phyloP scores from a whole-genome alignment of 2,797 vertebrate species.

The Myotis daubentonii region DNA sequence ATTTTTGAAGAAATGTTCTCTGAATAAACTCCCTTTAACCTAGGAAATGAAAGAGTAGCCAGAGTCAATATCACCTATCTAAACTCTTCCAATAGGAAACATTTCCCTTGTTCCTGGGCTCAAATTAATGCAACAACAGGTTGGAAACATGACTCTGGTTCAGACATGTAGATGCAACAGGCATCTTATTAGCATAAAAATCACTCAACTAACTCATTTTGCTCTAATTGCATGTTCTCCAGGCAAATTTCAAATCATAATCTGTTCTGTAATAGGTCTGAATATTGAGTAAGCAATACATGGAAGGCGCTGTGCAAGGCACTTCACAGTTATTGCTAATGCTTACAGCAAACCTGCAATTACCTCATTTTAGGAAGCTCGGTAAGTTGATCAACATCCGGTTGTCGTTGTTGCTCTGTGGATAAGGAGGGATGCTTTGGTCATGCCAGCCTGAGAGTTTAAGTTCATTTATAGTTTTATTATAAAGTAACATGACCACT shows the following conservation, averaged over 20 bases:
- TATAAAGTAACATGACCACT: background rate
- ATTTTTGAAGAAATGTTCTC: background rate
- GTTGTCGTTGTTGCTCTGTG: background rate
- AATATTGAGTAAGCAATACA: background rate
- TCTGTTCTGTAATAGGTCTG: background rate
- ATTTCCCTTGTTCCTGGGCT: background rate
- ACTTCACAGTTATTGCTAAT: background rate
- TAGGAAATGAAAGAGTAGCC: background rate
- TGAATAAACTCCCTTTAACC: background rate
- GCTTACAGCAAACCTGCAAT: background rate
- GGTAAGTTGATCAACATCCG: background rate
- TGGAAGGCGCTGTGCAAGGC: background rate
- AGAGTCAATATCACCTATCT: background rate
- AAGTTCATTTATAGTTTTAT: background rate
- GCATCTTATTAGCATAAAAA: background rate
- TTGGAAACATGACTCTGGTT: background rate
- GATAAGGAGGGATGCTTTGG: background rate
- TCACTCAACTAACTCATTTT: background rate
- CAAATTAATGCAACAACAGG: background rate
- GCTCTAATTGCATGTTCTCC: background rate
- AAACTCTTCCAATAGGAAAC: background rate
- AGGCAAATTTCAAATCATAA: background rate
- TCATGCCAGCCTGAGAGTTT: background rate
- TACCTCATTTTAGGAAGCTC: background rate
- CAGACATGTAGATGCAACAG: background rate